Evolutionary conservation across 2,113 vertebrate genomes (phyloP).

Genomic region (Pomatostomus ruficeps): DNA sequence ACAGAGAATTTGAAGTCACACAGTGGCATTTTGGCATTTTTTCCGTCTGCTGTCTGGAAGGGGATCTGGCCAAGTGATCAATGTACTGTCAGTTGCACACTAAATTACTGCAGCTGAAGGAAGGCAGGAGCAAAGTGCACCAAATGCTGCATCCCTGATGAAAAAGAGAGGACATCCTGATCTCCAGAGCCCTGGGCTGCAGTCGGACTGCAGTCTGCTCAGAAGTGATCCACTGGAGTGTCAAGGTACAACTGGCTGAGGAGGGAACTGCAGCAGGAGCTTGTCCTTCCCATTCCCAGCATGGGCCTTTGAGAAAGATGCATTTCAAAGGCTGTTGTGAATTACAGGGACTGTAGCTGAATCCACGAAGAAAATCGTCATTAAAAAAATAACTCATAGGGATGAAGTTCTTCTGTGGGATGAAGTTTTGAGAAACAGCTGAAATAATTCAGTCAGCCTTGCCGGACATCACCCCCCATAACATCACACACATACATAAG

Average conservation of each 20-base stretch:
- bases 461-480: neutral
- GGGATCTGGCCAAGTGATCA: neutral
- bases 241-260: neutral
- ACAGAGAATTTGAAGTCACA: neutral
- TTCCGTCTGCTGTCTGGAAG: neutral
- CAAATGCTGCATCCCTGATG: neutral
- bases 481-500: neutral
- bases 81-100: neutral
- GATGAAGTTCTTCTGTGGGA: neutral
- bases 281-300: neutral
- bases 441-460: neutral
- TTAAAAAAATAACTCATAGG: neutral
- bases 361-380: neutral
- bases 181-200: neutral
- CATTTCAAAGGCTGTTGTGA: neutral
- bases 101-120: neutral
- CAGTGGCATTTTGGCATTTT: neutral
- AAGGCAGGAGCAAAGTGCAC: neutral
- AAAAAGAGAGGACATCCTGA: neutral
- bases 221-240: too few relatives aligned
- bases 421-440: neutral
- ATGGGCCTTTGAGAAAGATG: neutral
- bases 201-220: neutral
- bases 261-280: neutral
- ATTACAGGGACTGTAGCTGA: neutral